A percentile compares a stretch with the other conserved stretches of the same genome.
Evolutionary conservation across 1,140 invertebrate species (phyloP).

Genomic region (Caenorhabditis brenneri): DNA sequence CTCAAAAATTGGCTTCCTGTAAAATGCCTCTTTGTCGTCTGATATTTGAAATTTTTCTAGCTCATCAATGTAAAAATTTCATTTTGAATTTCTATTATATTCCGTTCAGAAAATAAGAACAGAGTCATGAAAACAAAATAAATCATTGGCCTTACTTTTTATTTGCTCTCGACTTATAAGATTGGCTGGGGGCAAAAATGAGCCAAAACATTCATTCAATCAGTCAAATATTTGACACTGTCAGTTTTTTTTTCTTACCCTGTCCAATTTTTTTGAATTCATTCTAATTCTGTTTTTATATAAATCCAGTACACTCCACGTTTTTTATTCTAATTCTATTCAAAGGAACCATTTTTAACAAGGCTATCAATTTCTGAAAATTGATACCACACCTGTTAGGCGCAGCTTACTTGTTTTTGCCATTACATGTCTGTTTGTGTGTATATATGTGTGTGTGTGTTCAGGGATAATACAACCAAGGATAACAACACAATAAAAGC

Average conservation of each 20-base stretch:
- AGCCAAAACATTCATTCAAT: neutral
- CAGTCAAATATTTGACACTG: conserved; percentile 26
- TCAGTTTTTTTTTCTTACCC: neutral
- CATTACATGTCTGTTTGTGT: neutral
- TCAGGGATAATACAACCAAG: neutral
- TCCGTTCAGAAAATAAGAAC: neutral
- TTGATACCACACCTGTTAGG: neutral
- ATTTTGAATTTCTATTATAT: neutral
- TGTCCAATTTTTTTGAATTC: neutral
- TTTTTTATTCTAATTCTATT: neutral
- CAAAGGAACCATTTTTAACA: neutral
- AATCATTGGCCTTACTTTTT: neutral
- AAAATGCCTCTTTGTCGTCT: neutral
- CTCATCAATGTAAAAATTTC: neutral
- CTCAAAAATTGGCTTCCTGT: no score
- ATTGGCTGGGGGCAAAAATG: neutral
- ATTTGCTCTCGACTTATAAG: neutral
- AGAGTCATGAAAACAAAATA: neutral
- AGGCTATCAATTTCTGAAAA: conserved; percentile 18
- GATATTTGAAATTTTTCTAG: neutral
- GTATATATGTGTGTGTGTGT: neutral
- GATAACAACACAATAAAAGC: conserved; percentile 32
- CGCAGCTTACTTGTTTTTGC: neutral
- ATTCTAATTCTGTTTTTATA: neutral
- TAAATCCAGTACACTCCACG: no score